Percentiles rank a stretch among this genome's conserved stretches.
Evolutionary conservation across 2,113 vertebrate genomes (phyloP).

Genomic region (Harpagus bidentatus): DNA sequence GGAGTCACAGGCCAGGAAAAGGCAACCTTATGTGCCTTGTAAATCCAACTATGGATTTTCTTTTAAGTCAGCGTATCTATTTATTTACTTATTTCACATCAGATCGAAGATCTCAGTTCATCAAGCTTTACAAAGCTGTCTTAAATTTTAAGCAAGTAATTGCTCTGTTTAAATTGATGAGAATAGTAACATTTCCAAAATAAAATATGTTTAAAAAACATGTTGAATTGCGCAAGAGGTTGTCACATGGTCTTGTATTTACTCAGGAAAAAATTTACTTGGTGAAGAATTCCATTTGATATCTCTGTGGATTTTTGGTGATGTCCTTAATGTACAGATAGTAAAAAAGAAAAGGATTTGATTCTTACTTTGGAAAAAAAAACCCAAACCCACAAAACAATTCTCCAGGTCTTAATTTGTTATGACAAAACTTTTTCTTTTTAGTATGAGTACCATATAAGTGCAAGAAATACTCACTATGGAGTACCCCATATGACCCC

Average conservation of each 20-base stretch:
- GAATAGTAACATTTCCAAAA: neutral
- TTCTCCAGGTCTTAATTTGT: neutral
- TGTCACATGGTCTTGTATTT: neutral
- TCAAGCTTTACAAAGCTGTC: neutral
- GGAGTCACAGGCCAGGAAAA: neutral
- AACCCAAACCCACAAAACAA: accelerated
- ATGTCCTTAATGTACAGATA: neutral
- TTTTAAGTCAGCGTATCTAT: neutral
- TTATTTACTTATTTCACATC: neutral
- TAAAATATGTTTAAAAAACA: neutral
- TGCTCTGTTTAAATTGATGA: neutral
- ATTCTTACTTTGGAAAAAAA: neutral
- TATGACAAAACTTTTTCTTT: neutral
- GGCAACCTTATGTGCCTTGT: neutral
- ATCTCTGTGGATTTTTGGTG: neutral
- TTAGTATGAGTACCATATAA: neutral
- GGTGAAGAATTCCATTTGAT: neutral
- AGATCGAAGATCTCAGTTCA: neutral
- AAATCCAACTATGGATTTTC: neutral
- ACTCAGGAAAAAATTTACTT: neutral
- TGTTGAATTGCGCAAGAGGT: neutral
- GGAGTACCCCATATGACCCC: neutral
- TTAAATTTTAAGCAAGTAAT: neutral
- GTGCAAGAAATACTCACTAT: neutral
- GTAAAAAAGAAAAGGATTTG: neutral